Evolutionary conservation across 2,797 vertebrate species (phyloP).

Genomic region (Thamnophis elegans): DNA sequence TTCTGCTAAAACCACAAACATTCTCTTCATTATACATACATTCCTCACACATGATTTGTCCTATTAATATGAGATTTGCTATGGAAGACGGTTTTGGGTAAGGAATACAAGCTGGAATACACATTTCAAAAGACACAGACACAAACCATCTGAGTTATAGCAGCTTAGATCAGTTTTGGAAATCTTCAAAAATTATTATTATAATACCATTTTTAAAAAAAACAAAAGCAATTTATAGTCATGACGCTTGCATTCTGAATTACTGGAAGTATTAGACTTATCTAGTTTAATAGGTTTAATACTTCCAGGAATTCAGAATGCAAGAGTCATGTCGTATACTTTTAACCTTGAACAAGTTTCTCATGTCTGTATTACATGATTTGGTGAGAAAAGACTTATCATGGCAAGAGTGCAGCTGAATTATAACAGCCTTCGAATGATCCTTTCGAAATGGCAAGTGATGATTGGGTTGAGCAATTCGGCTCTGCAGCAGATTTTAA

Average conservation of each 20-base stretch:
- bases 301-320: not conserved
- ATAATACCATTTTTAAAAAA: not conserved
- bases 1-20: conserved; percentile 8
- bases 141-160: not conserved
- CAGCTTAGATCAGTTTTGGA: not conserved
- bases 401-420: not conserved
- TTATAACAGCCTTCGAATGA: not conserved
- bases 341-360: not conserved
- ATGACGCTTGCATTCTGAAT: not conserved
- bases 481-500: not conserved
- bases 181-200: not conserved
- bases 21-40: not conserved
- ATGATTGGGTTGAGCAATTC: not conserved
- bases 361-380: not conserved
- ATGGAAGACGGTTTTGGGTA: not conserved
- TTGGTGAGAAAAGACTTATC: not conserved
- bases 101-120: not conserved
- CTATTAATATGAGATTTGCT: conserved; percentile 8
- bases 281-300: not conserved
- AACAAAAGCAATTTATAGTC: not conserved
- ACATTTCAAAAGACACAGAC: not conserved
- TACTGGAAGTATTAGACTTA: not conserved
- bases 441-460: not conserved
- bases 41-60: conserved; percentile 9
- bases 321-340: not conserved